phyloP scores from a whole-genome alignment of 2,797 vertebrate genomes.

The Loriculus beryllinus region DNA sequence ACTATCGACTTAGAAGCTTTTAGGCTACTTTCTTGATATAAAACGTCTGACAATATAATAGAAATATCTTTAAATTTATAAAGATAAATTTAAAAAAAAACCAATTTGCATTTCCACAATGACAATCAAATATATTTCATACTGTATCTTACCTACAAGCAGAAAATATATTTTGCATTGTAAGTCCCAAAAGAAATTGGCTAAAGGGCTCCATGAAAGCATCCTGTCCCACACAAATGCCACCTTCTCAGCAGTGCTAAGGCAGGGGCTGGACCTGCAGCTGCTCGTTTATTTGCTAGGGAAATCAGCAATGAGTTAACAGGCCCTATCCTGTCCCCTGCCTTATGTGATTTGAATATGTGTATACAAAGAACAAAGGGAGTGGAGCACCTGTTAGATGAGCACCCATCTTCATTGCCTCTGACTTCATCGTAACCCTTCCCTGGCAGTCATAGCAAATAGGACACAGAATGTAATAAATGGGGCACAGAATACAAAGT shows the following conservation, averaged over 20 bases:
- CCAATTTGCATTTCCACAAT: not conserved
- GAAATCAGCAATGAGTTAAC: conserved; percentile 79
- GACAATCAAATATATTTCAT: not conserved
- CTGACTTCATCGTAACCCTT: conserved; percentile 32
- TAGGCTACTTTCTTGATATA: conserved; percentile 18
- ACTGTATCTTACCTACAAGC: conserved; percentile 76
- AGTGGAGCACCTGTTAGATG: conserved; percentile 78
- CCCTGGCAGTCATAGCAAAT: conserved; percentile 35
- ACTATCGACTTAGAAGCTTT: conserved; percentile 17
- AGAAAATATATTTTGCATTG: conserved; percentile 71
- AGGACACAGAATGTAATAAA: conserved; percentile 47
- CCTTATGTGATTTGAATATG: conserved; percentile 80
- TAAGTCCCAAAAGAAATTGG: conserved; percentile 61
- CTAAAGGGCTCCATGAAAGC: conserved; percentile 83
- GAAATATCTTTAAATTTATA: not conserved
- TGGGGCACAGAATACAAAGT: conserved; percentile 28
- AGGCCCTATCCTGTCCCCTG: conserved; percentile 75
- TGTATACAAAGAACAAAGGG: conserved; percentile 79
- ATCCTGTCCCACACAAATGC: conserved; percentile 79
- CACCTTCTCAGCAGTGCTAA: conserved; percentile 38
- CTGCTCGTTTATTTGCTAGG: conserved; percentile 80
- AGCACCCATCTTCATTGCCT: conserved; percentile 58
- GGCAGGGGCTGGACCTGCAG: conserved; percentile 64
- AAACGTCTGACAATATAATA: conserved; percentile 12
- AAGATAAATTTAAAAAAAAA: not conserved